Evolutionary conservation across 2,888 invertebrate genomes (phyloP), one percentile per base, ranked within the genome.

Genomic region (Siphonodentalium dalli): DNA sequence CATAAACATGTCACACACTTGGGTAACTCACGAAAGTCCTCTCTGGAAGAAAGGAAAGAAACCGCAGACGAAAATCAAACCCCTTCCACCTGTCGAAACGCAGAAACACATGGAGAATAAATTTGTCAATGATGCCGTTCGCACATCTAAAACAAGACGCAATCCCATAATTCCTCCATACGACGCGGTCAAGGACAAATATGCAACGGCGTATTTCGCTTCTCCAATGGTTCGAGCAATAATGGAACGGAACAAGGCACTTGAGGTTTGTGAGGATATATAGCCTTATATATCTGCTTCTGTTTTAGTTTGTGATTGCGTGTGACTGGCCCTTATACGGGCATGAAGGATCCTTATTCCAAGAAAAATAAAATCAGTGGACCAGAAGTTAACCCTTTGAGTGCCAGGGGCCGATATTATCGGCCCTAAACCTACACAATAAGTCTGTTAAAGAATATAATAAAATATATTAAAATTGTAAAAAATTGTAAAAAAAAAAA

Each of bases 111-210:
- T 65, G 41, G 68, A 69, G 44, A 42, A 41, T 11, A 62, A 59
- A 15, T 74, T 71, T 41, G 62, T 74, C 13, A 72, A 72, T 31
- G 72, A 74, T 35, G 72, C 68, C 18, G 41, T 65, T 15, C 45
- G 54, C 38, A 69, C 72, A 11, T 48, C 50, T 5, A 60, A 54
- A 15, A 57, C 69, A 7, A 49, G 68, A 39, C 68, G 61, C 39
- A 61, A 58, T 20, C 72, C 76, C 7, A 73, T 77, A 34, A 77
- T 78, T 26, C 77, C 78, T 1, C 63, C 63, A 5, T 78, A 78
- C 52, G 61, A 74, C 40, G 75, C 74, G 9, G 53, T 62, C 23
- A 47, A 55, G 4, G 78, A 77, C 51, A 65, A 57, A 45, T 68
- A 65, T 53, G 70, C 72, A n/a, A 56, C 58, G 28, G 64, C 68